Base-by-base conservation (phyloP, 92 coral and sea anemone species). In the Heteractis magnifica region DNA sequence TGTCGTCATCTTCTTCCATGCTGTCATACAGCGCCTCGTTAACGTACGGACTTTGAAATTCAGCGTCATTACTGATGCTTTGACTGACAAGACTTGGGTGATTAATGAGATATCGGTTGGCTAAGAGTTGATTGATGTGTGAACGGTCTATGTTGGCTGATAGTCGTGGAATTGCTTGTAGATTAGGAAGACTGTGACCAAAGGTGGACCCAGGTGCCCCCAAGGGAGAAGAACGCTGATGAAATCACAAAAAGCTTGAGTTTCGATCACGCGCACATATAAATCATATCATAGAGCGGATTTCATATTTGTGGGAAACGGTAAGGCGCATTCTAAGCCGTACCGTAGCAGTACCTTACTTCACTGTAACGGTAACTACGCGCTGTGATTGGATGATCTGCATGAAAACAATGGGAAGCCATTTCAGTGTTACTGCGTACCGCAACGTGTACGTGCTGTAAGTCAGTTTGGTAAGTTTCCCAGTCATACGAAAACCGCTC, bases 101-200 rank as follows among this genome's bases (percentile, higher is more conserved):
- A 78, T 87, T 89, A 14, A 82, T 75, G 62, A 85, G 15, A 51
- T 71, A 80, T 6, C 90, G 87, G 77, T 82, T 94, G 23, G 87
- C 77, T 10, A 92, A 79, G 48, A 96, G 88, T 52, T 91, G 98
- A 85, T 89, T 90, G 80, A 90, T 87, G 19, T 91, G 98, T 49
- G 91, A 81, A 23, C 89, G 94, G 56, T 97, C 99, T 52, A 92
- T 84, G 70, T 91, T 92, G 23, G 93, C 90, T 79, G 92, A 87
- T 60, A 84, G 81, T 55, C 94, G 96, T 73, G 99, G 98, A 78
- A 97, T 91, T 59, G 93, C 92, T 88, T 94, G 99, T 19, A 97
- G 95, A 77, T 97, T 97, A 68, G 99, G 98, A 65, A 97, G 95
- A 88, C 97, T 94, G 79, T 93, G 98, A 12, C 98, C 98, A 85